Evolutionary conservation across 2,113 vertebrate species (phyloP), one percentile per base, ranked within the genome.

Genomic region (Quiscalus mexicanus): DNA sequence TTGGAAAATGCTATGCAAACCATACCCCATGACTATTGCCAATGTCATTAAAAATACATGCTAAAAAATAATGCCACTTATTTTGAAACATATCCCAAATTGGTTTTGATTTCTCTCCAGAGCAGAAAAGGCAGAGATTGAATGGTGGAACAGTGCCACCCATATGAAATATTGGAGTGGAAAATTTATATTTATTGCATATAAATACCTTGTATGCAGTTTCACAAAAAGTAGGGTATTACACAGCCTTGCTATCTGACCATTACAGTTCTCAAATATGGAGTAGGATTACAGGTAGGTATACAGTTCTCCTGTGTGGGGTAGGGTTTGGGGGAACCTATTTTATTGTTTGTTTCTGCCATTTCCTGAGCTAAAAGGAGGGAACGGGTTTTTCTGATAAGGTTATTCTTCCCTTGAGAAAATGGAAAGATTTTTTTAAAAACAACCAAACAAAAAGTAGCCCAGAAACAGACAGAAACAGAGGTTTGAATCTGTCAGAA

Each of bases 261-360:
- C 15, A 44, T 76, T 73, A 11, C 24, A 27, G 17, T 58, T 95
- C 23, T 69, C 41, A 79, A 82, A 68, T 75, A 58, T 6, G 55
- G n/a, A 21, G 28, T 31, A 31, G 52, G 52, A 31, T 53, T 53
- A 31, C 28, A 31, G 28, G 28, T 53, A 30, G 27, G 52, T 53
- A 19, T 12, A 19, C 28, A 53, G 52, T 19, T 53, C 52, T 68
- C 56, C 7, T 0, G 0, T 17, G 7, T 41, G 27, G 15, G 21
- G 7, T 78, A 33, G 27, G 44, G 41, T 28, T 35, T 64, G 47
- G 8, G 24, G 25, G 19, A 53, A 35, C 25, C 24, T 52, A 13
- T 55, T 86, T 35, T 28, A 14, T 12, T 70, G 13, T 33, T 24
- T 53, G 50, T 31, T 59, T 62, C 42, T 76, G 42, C 15, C 44